Evolutionary conservation across 2,888 invertebrate species (phyloP), one percentile per base, ranked within the genome.

Genomic region (Xylocampa areola): DNA sequence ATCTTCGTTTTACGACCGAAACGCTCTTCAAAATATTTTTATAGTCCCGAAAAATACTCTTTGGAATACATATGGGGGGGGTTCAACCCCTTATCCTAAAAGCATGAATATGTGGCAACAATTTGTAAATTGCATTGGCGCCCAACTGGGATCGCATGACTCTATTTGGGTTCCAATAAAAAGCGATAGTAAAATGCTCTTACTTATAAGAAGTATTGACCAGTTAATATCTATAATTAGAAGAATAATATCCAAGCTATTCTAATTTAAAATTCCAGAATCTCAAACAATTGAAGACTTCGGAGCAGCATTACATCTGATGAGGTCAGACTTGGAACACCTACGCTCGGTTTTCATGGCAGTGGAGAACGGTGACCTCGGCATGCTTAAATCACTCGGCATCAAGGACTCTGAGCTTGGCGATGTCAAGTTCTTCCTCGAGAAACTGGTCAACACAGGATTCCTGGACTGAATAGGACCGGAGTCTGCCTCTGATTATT

Each of bases 211-310:
- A 1, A 32, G 2, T 14, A 13, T 32, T 3, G 7, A 21, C 2
- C 21, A 4, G 7, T 21, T 1, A 21, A 23, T 25, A 25, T 25
- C 1, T 25, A 25, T 8, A 10, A 8, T 25, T 8, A 7, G 10
- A 8, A 25, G 2, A 4, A 21, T 33, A 35, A 7, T 37, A 8
- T n/a, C 14, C 51, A n/a, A 62, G 8, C 4, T 5, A 21, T 16
- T 47, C 5, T 17, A 37, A 6, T 33, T 49, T 19, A 8, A 2
- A 14, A 57, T 86, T 84, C 0, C 95, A 97, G 98, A 98, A 94
- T 98, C 98, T 16, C 98, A 98, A 92, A 98, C 98, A 23, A 98
- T 98, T 85, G 98, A 98, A 89, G 98, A 98, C 90, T 98, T 98
- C 86, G 97, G 97, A 29, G 97, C 97, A n/a, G 97, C 97, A 13